A percentile compares a stretch with the other conserved stretches of the same genome.
phyloP scores from a whole-genome alignment of 1,140 invertebrate species.

The Polypedilum vanderplanki region DNA sequence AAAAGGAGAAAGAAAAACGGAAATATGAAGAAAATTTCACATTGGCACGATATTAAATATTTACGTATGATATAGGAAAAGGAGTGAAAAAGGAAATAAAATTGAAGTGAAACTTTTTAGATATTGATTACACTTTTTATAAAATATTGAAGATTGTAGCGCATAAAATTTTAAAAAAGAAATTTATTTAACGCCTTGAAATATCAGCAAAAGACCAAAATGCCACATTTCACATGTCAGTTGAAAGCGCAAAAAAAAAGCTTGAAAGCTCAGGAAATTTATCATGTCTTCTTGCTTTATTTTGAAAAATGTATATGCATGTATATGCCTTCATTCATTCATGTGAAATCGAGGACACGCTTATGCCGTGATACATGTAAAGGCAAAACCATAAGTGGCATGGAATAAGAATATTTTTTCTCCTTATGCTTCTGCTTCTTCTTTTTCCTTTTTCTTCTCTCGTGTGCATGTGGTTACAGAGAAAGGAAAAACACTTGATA shows the following conservation, averaged over 20 bases:
- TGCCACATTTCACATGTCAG: too few species aligned
- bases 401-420: neutral
- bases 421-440: too few species aligned
- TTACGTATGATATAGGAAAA: neutral
- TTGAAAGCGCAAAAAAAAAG: too few species aligned
- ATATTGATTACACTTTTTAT: too few species aligned
- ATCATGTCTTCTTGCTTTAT: neutral
- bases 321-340: neutral
- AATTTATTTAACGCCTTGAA: too few species aligned
- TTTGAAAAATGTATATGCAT: neutral
- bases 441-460: neutral
- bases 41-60: conserved; percentile 7
- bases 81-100: neutral
- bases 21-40: neutral
- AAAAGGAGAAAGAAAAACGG: too few species aligned
- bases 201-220: too few species aligned
- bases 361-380: neutral
- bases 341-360: conserved; percentile 1
- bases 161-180: too few species aligned
- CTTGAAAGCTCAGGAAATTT: neutral
- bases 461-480: neutral
- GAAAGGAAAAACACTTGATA: neutral
- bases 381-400: neutral
- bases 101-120: too few species aligned
- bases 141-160: too few species aligned